Percentiles rank a stretch among this genome's conserved stretches.
These are phyloP conservation scores for Gallinago stenura DNA, from an alignment of 2,797 vertebrate species.

Conservation along the genomic window DNA sequence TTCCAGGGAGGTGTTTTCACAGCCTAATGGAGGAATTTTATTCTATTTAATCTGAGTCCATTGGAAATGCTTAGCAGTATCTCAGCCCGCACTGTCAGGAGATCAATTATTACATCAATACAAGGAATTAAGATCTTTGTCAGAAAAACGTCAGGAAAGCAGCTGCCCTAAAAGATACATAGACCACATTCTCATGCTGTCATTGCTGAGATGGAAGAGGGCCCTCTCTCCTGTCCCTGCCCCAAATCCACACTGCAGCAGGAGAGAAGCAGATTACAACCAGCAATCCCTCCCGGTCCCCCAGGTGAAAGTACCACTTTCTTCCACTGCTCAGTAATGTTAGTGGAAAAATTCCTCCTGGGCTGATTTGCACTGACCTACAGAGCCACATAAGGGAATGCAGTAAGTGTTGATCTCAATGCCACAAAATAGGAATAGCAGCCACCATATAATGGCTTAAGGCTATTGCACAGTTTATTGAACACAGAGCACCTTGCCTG, in stretches of 20 bases:
- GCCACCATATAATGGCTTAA: not conserved
- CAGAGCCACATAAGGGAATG: not conserved
- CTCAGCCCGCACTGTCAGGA: not conserved
- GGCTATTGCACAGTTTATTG: not conserved
- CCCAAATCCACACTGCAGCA: rapidly evolving
- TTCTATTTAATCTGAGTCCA: not conserved
- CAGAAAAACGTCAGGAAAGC: conserved; percentile 14
- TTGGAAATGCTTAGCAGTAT: conserved; percentile 3
- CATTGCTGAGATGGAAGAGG: not conserved
- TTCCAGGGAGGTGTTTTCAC: conserved; percentile 7
- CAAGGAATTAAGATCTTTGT: conserved; percentile 45
- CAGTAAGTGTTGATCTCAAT: not conserved
- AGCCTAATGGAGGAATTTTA: not conserved
- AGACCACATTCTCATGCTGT: not conserved
- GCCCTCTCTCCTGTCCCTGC: not conserved
- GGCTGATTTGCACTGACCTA: not conserved
- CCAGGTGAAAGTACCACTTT: not conserved
- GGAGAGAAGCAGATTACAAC: not conserved
- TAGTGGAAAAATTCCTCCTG: not conserved
- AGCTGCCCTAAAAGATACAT: not conserved
- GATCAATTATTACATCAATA: conserved; percentile 43
- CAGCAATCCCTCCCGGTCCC: not conserved
- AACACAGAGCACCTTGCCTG: not conserved
- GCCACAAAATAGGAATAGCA: not conserved
- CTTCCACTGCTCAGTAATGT: not conserved